Evolutionary conservation across 1,140 invertebrate species (phyloP).

Genomic region (Scaptomyza hsui): DNA sequence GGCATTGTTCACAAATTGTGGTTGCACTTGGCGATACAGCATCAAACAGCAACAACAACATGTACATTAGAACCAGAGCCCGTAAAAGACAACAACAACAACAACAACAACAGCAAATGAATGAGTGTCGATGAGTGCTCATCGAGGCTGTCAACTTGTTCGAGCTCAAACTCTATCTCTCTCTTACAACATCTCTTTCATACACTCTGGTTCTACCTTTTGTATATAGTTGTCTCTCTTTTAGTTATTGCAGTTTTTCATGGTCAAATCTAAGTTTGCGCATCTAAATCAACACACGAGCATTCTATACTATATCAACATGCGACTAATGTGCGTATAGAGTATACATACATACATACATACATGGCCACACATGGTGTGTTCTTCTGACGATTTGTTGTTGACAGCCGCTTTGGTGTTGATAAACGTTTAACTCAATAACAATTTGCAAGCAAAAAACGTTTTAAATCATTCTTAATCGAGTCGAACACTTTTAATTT

Average conservation of each 20-base stretch:
- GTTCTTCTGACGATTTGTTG: slow-evolving; percentile 32
- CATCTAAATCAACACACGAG: slow-evolving; percentile 68
- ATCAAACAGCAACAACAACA: slow-evolving; percentile 1
- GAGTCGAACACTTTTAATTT: too few relatives aligned
- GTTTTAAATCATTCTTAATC: too few relatives aligned
- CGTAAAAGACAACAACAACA: slow-evolving; percentile 15
- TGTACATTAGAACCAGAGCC: slow-evolving; percentile 1
- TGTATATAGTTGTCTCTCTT: slow-evolving; percentile 2
- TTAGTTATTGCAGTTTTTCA: slow-evolving; percentile 47
- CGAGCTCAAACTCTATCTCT: slow-evolving; percentile 45
- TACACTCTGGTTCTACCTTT: neutral
- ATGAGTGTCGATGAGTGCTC: slow-evolving; percentile 52
- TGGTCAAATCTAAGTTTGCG: slow-evolving; percentile 61
- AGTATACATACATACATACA: slow-evolving; percentile 7
- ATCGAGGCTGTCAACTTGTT: slow-evolving; percentile 63
- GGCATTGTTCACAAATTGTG: slow-evolving; percentile 62
- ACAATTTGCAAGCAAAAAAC: too few relatives aligned
- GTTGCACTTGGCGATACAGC: slow-evolving; percentile 55
- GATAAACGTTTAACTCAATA: too few relatives aligned
- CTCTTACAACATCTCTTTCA: neutral
- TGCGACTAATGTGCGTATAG: slow-evolving; percentile 1
- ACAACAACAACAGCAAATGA: neutral
- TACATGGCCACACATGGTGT: slow-evolving; percentile 32
- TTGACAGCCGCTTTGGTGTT: slow-evolving; percentile 32
- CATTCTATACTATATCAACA: slow-evolving; percentile 27